Evolutionary conservation across 2,113 vertebrate species (phyloP), one percentile per base, ranked within the genome.

Genomic region (Nycticryphes semicollaris): DNA sequence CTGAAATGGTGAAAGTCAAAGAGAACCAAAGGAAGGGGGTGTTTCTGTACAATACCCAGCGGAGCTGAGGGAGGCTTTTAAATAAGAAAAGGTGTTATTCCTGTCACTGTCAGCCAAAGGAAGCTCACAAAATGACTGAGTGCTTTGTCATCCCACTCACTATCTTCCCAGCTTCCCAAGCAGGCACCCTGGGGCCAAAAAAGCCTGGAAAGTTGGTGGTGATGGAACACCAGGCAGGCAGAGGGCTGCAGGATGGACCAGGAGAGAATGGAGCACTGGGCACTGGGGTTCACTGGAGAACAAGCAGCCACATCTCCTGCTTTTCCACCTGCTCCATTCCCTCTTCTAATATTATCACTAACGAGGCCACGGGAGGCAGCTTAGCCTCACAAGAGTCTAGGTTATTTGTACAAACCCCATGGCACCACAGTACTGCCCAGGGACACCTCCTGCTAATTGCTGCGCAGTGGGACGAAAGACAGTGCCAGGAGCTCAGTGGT

Each of bases 21-120:
- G 60, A 84, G 85, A 64, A 73, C 60, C 59, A 33, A 50, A 63
- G 79, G 35, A 91, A 82, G 86, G 56, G 37, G 47, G 43, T 74
- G 77, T 86, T 95, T 53, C 90, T 70, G 39, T 28, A 54, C 85
- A 81, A 80, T 30, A 74, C 83, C 64, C 89, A 64, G 57, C 2
- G 39, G 86, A 87, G 63, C 84, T 27, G 59, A 69, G 83, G 76
- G 89, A 94, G 62, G 80, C 81, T 93, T 92, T 95, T 81, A 53
- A 78, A 73, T 20, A 80, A 63, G 72, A 81, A 78, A 78, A 93
- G 83, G 88, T 87, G 80, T 76, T 84, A 73, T 91, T 92, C 66
- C 89, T 63, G 69, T 48, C 90, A 89, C 66, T 78, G n/a, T 9
- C 80, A 75, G 84, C 77, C 68, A 62, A 50, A 84, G 84, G 84